A percentile compares a stretch with the other conserved stretches of the same genome.
Conservation (phyloP, 2,113 vertebrate species). For the Corvus hawaiiensis region DNA sequence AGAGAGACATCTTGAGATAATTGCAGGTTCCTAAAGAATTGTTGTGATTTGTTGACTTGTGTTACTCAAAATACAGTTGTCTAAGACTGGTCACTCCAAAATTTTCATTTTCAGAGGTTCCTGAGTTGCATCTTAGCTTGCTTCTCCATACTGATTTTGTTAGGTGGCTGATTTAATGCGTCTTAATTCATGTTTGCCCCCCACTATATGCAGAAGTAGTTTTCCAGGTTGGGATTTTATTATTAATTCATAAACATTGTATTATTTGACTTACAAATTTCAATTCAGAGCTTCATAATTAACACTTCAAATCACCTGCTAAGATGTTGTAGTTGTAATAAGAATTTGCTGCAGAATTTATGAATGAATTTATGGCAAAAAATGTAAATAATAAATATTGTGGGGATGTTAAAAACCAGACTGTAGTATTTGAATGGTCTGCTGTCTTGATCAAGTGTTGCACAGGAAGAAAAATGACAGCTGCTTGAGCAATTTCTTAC, state of each 20-base stretch:
- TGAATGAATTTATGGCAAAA: not conserved
- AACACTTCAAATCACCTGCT: not conserved
- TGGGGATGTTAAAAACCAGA: not conserved
- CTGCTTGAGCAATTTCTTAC: not conserved
- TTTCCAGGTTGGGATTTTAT: not conserved
- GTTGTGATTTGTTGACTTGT: not conserved
- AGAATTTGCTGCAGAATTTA: not conserved
- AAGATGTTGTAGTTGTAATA: not conserved
- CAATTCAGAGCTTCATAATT: not conserved
- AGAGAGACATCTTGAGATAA: not conserved
- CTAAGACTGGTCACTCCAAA: not conserved
- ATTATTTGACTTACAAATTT: not conserved
- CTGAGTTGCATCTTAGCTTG: not conserved
- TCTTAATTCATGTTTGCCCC: not conserved
- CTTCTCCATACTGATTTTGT: not conserved
- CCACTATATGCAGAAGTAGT: not conserved
- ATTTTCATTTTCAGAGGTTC: not conserved
- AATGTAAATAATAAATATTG: not conserved
- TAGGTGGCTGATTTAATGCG: not conserved
- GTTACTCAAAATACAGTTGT: not conserved
- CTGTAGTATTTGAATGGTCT: not conserved
- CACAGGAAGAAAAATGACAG: not conserved
- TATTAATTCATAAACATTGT: not conserved
- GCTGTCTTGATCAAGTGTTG: not conserved
- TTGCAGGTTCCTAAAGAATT: not conserved